Percentiles rank a stretch among this genome's conserved stretches.
Conservation (phyloP, 2,888 invertebrate genomes). For the Amphipyra berbera region DNA sequence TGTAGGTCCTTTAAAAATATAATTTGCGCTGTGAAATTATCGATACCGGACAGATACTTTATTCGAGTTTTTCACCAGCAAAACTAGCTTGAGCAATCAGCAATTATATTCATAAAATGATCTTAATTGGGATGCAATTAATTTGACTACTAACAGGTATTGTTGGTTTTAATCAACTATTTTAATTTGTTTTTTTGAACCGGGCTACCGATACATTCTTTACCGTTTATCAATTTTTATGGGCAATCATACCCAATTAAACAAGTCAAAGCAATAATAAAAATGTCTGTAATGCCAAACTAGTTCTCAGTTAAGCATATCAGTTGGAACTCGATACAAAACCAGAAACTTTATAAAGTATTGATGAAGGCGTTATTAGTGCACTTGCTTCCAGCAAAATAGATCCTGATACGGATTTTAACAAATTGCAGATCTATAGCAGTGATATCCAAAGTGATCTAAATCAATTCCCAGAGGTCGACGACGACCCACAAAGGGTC, state of each 20-base stretch:
- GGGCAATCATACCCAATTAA: not conserved
- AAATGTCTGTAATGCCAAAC: slow-evolving; percentile 5
- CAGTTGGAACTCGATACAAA: not conserved
- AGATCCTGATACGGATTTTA: too few species aligned
- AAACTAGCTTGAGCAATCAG: too few species aligned
- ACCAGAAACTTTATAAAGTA: not conserved
- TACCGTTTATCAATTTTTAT: not conserved
- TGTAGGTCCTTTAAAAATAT: too few species aligned
- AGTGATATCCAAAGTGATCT: too few species aligned
- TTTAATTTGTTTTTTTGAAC: not conserved
- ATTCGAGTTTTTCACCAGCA: too few species aligned
- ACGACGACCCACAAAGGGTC: too few species aligned
- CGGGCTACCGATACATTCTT: not conserved
- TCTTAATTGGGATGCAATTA: not conserved
- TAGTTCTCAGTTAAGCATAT: not conserved
- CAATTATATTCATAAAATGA: not conserved
- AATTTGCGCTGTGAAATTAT: too few species aligned
- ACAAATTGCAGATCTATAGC: too few species aligned
- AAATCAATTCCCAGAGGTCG: too few species aligned
- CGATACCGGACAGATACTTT: too few species aligned
- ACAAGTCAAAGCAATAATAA: not conserved
- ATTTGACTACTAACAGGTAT: not conserved
- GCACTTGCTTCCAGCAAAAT: too few species aligned
- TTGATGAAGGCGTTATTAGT: not conserved
- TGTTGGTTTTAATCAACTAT: not conserved